Base-by-base conservation (phyloP, 2,888 invertebrate species). In the Lymantria dispar region DNA sequence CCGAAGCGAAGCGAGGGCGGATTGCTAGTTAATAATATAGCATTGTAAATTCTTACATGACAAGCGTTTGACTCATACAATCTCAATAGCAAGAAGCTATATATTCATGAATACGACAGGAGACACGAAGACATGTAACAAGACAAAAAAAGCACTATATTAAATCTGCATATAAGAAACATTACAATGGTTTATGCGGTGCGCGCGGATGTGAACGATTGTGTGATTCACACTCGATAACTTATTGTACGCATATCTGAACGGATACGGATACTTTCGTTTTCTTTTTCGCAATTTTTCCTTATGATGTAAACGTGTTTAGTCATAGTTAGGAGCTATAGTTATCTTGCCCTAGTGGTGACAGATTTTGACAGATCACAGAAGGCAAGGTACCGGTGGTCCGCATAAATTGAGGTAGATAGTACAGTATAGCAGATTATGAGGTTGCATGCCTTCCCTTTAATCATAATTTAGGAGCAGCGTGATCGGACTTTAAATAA, bases 141-240 rank as follows among this genome's bases (percentile, higher is more conserved):
- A 40, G 11, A 52, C 50, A 64, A 2, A 66, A 64, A 62, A 59
- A 38, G 43, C 15, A 14, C 30, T 44, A 47, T 50, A 58, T 49
- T 22, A 22, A 63, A 65, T 58, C 45, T 55, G 55, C 55, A 51
- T 57, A 56, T 56, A 67, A 67, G 58, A 65, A 67, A 52, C 49
- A 54, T 58, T 40, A 65, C 61, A 64, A 65, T 64, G 57, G 56
- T 57, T 54, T 52, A 59, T 57, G 38, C 13, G 3, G 53, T 58
- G 61, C 59, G 58, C 62, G 60, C 70, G 72, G 70, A 72, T 70
- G 72, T 61, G 58, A 59, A 54, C 65, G 68, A 69, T 70, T 64
- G 54, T 54, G 61, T 70, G 71, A 72, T 64, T 70, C 70, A 72
- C 60, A 66, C 58, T 57, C 57, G 56, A 56, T 41, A 53, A 50